Evolutionary conservation across 2,113 vertebrate species (phyloP), one percentile per base, ranked within the genome.

Genomic region (Mesitornis unicolor): DNA sequence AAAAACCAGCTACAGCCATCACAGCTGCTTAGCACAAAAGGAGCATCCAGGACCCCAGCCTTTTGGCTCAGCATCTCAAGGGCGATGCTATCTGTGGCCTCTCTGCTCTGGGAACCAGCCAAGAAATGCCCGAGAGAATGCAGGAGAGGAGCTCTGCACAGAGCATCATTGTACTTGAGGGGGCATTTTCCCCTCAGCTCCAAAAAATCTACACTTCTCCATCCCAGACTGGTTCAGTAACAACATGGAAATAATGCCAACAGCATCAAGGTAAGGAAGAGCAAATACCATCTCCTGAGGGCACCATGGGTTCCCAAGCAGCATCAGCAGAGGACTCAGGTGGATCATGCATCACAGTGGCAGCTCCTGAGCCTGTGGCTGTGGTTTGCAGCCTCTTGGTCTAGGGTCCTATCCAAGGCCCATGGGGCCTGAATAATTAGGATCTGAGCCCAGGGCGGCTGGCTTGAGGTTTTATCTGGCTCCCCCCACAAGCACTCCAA

Each of bases 291-390:
- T 6, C 7, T 61, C 61, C 63, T 0, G 0, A 24, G 54, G 33
- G 21, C 40, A 36, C 16, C 67, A 31, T 6, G 8, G 45, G 9
- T 15, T 26, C 38, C 17, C 4, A 5, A 7, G 54, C 43, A 38
- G 28, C 50, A 6, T 12, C 35, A 15, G 25, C 25, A 22, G 36
- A 40, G 51, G 45, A 33, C 29, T 16, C 1, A 4, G 36, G 17
- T 2, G 10, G 38, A 35, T 54, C 6, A 6, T 2, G 25, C 22
- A 15, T 6, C 1, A 1, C 1, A 2, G 35, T 4, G 1, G 25
- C 4, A 2, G 35, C 25, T 26, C 47, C 25, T 7, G 0, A 15
- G 18, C 40, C 36, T 36, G 22, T 0, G 0, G 24, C 18, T 13
- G 12, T 5, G 1, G n/a, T 43, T 28, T n/a, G 22, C 13, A 42